phyloP scores from a whole-genome alignment of 2,797 vertebrate genomes.

The Clarias pachynema region DNA sequence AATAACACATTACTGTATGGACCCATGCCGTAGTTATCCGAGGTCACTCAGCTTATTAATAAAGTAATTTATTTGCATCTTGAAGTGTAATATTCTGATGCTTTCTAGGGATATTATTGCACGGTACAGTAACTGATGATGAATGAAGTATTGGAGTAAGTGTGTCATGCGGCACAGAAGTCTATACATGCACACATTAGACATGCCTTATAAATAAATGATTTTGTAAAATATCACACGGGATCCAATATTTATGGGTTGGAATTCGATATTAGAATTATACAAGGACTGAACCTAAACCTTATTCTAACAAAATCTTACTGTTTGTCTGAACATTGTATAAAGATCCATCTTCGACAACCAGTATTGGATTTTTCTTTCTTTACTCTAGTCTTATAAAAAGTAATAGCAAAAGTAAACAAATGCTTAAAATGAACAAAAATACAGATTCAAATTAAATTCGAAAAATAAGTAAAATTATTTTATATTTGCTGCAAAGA shows the following conservation, averaged over 20 bases:
- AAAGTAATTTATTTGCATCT: background rate
- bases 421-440: too few relatives aligned
- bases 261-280: background rate
- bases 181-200: background rate
- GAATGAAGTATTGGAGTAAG: background rate
- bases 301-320: too few relatives aligned
- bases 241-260: background rate
- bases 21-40: background rate
- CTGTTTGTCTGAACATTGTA: too few relatives aligned
- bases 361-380: too few relatives aligned
- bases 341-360: too few relatives aligned
- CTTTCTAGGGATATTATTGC: background rate
- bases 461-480: too few relatives aligned
- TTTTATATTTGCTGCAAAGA: too few relatives aligned
- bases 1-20: background rate
- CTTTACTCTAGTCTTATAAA: too few relatives aligned
- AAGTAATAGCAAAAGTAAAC: too few relatives aligned
- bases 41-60: background rate
- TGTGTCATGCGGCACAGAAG: background rate
- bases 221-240: background rate
- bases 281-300: too few relatives aligned
- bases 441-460: too few relatives aligned
- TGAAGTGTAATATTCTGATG: background rate
- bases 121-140: background rate
- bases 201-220: background rate